Conservation (phyloP, 2,888 invertebrate species). For the Heliconius erato region DNA sequence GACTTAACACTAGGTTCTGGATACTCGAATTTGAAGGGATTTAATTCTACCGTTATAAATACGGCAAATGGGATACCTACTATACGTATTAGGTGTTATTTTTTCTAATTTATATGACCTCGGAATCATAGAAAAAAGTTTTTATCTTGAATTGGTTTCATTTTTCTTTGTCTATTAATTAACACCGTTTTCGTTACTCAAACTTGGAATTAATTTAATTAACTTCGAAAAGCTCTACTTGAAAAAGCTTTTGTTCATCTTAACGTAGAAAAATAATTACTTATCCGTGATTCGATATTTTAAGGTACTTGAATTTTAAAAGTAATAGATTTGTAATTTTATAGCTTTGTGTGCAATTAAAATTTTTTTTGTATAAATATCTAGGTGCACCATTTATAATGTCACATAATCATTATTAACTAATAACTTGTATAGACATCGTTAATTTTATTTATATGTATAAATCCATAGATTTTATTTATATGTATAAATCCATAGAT, state of each 20-base stretch:
- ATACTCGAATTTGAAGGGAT: too few species aligned
- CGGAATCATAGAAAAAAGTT: too few species aligned
- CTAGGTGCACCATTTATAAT: background rate
- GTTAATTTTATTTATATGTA: too few species aligned
- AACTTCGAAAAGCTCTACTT: background rate
- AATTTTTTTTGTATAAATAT: background rate
- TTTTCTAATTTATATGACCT: too few species aligned
- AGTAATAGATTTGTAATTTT: background rate
- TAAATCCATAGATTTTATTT: too few species aligned
- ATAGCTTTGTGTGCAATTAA: background rate
- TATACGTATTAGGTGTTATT: too few species aligned
- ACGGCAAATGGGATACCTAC: too few species aligned
- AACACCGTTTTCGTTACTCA: slow-evolving; percentile 7
- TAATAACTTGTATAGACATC: too few species aligned
- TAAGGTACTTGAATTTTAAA: background rate
- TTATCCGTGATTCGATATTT: background rate
- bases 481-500: too few species aligned
- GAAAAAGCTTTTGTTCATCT: background rate
- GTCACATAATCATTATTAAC: background rate
- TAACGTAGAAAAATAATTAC: background rate
- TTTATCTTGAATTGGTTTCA: background rate
- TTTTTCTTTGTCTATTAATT: slow-evolving; percentile 3
- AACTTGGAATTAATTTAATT: slow-evolving; percentile 9
- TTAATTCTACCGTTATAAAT: too few species aligned
- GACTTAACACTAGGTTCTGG: too few species aligned